These are phyloP conservation scores for Cataglyphis hispanica DNA, from an alignment of 1,140 invertebrate genomes.

Conservation along the genomic window DNA sequence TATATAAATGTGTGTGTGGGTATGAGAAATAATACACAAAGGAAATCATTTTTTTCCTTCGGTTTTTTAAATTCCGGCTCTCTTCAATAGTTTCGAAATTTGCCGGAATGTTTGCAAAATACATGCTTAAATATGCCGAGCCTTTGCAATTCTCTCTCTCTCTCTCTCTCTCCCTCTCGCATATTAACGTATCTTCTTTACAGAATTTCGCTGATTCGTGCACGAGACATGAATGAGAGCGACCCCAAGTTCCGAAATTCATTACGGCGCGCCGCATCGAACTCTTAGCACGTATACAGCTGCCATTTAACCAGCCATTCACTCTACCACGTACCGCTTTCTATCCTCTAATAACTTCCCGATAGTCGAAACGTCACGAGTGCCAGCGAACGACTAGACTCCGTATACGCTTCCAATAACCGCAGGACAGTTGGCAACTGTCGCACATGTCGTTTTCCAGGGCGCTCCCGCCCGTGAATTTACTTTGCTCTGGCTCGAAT, in stretches of 20 bases:
- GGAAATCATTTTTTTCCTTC: background rate
- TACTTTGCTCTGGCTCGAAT: slow-evolving; percentile 63
- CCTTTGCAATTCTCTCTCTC: background rate
- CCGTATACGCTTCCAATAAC: slow-evolving; percentile 75
- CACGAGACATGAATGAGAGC: background rate
- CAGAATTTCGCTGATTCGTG: background rate
- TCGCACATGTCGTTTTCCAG: slow-evolving; percentile 72
- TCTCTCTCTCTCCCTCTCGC: background rate
- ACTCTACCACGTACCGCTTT: slow-evolving; percentile 28
- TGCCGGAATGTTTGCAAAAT: background rate
- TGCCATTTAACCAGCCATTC: slow-evolving; percentile 70
- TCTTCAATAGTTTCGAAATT: background rate
- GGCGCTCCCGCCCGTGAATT: slow-evolving; percentile 61
- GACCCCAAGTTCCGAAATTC: slow-evolving; percentile 42
- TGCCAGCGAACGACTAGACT: slow-evolving; percentile 67
- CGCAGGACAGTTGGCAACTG: slow-evolving; percentile 81
- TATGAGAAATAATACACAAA: background rate
- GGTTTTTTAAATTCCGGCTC: too few relatives aligned
- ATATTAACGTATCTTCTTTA: background rate
- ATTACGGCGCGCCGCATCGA: slow-evolving; percentile 32
- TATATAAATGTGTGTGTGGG: background rate
- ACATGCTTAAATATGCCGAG: background rate
- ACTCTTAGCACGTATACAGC: slow-evolving; percentile 45
- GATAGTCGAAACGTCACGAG: slow-evolving; percentile 69
- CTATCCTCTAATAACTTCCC: slow-evolving; percentile 66